These are phyloP conservation scores for Cantharis lateralis DNA, from an alignment of 2,888 invertebrate genomes.

Conservation along the genomic window DNA sequence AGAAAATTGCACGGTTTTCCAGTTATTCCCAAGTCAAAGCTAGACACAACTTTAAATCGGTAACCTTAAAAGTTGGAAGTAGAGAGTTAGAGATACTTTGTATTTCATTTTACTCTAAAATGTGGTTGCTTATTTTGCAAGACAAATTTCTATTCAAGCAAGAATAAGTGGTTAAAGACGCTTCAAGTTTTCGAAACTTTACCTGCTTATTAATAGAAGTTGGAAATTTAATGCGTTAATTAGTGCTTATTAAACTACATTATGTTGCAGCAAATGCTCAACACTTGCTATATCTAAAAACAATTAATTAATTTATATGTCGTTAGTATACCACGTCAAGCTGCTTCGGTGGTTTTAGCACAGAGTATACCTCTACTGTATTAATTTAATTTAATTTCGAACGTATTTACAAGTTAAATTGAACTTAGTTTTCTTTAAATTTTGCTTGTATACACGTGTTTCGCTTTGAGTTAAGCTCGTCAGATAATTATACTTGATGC, in stretches of 20 bases:
- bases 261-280: not conserved
- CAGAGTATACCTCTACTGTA: constrained; percentile 3
- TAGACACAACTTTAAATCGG: not conserved
- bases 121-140: not conserved
- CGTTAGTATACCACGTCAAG: constrained; percentile 6
- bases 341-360: constrained; percentile 12
- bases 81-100: not conserved
- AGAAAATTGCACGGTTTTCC: not conserved
- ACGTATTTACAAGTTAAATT: too few relatives aligned
- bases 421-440: too few relatives aligned
- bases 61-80: not conserved
- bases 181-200: not conserved
- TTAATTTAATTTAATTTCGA: too few relatives aligned
- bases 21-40: not conserved
- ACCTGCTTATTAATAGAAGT: not conserved
- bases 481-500: not conserved
- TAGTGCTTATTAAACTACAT: not conserved
- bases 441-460: too few relatives aligned
- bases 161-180: not conserved
- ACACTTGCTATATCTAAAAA: not conserved
- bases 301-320: constrained; percentile 16
- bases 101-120: not conserved
- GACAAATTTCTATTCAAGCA: not conserved
- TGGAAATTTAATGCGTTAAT: not conserved
- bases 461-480: too few relatives aligned